Evolutionary conservation across 2,797 vertebrate genomes (phyloP).

Genomic region (Thunnus albacares): DNA sequence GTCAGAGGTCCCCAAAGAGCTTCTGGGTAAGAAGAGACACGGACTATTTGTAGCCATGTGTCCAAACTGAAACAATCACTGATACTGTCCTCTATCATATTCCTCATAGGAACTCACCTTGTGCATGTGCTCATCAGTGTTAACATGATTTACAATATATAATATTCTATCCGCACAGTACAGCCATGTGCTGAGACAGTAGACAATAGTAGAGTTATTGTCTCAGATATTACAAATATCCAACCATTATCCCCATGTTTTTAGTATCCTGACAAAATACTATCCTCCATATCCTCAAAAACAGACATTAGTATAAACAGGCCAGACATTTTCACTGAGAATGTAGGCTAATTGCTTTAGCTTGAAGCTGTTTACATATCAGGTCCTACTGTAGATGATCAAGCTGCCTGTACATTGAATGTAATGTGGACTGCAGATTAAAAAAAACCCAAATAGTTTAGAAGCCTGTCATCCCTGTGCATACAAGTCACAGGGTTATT

Average conservation of each 20-base stretch:
- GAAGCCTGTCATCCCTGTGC: constrained; percentile 30
- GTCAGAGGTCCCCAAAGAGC: constrained; percentile 91
- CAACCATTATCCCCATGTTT: background rate
- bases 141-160: constrained; percentile 1
- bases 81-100: background rate
- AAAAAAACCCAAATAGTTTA: constrained; percentile 50
- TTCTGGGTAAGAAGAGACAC: constrained; percentile 88
- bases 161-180: background rate
- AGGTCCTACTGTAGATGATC: constrained; percentile 10
- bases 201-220: constrained; percentile 21
- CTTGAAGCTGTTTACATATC: constrained; percentile 10
- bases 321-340: background rate
- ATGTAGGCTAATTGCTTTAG: constrained; percentile 5
- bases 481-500: constrained; percentile 30
- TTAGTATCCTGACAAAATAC: background rate
- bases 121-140: constrained; percentile 3
- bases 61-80: constrained; percentile 56
- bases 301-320: background rate
- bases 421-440: constrained; percentile 27
- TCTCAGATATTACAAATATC: background rate
- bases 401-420: constrained; percentile 19
- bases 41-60: constrained; percentile 60
- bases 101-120: background rate
- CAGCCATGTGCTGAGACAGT: background rate
- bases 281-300: background rate